phyloP scores from a whole-genome alignment of 1,140 invertebrate genomes.

The Anastrepha ludens region DNA sequence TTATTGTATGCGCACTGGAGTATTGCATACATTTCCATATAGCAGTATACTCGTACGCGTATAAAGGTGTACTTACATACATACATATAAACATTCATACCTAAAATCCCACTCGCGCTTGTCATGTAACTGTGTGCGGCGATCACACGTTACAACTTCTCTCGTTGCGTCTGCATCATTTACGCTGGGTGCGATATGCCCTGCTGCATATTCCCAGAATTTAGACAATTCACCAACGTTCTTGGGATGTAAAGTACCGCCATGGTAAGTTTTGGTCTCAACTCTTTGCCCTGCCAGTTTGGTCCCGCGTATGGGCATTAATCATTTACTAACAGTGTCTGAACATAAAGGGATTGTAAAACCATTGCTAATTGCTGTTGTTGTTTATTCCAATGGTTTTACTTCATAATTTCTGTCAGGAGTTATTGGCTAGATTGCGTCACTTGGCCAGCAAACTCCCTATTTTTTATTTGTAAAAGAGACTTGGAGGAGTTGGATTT shows the following conservation, averaged over 20 bases:
- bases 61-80: not conserved
- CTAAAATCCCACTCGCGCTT: not conserved
- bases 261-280: not conserved
- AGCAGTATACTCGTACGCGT: too few species aligned
- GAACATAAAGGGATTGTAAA: not conserved
- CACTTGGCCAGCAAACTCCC: too few species aligned
- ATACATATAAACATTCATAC: not conserved
- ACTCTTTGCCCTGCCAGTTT: not conserved
- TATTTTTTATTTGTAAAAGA: too few species aligned
- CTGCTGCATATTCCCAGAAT: slow-evolving; percentile 22
- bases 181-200: slow-evolving; percentile 12
- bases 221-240: slow-evolving; percentile 13
- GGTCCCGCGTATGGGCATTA: not conserved
- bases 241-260: not conserved
- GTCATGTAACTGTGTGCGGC: not conserved
- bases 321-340: slow-evolving; percentile 25
- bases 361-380: not conserved
- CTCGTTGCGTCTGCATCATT: not conserved
- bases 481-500: too few species aligned
- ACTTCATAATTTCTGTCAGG: too few species aligned
- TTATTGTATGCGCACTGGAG: slow-evolving; percentile 20
- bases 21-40: not conserved
- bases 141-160: not conserved
- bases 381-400: too few species aligned
- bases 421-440: too few species aligned